A percentile compares a stretch with the other conserved stretches of the same genome.
Conservation (phyloP, 1,140 invertebrate genomes). For the Diuraphis noxia region DNA sequence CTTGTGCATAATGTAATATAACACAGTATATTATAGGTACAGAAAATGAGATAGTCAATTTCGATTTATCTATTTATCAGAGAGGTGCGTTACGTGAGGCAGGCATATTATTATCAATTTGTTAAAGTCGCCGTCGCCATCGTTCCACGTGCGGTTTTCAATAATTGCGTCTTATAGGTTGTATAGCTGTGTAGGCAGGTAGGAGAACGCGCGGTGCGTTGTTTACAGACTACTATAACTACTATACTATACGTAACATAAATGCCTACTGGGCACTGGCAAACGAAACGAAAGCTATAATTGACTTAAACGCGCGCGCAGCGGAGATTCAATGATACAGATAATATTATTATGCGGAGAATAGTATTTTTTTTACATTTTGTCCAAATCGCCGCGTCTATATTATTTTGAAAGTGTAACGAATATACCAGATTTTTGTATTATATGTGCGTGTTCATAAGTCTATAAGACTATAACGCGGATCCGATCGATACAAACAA, state of each 20-base stretch:
- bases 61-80: not conserved
- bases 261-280: slow-evolving; percentile 7
- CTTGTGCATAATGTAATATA: not conserved
- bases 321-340: not conserved
- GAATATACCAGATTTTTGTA: not conserved
- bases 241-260: not conserved
- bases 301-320: not conserved
- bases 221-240: not conserved
- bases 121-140: not conserved
- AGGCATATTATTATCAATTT: not conserved
- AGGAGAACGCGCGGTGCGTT: not conserved
- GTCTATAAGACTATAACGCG: too few species aligned
- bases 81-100: not conserved
- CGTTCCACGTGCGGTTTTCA: slow-evolving; percentile 9
- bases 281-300: slow-evolving; percentile 22
- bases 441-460: not conserved
- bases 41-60: not conserved
- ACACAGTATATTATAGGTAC: not conserved
- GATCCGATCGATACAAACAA: not conserved
- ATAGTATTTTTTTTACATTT: not conserved
- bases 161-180: not conserved
- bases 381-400: not conserved
- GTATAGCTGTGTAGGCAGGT: not conserved
- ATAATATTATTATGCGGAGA: not conserved
- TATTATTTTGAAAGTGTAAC: not conserved